Conservation (phyloP, 2,113 vertebrate genomes). For the Drymodes brunneopygia region DNA sequence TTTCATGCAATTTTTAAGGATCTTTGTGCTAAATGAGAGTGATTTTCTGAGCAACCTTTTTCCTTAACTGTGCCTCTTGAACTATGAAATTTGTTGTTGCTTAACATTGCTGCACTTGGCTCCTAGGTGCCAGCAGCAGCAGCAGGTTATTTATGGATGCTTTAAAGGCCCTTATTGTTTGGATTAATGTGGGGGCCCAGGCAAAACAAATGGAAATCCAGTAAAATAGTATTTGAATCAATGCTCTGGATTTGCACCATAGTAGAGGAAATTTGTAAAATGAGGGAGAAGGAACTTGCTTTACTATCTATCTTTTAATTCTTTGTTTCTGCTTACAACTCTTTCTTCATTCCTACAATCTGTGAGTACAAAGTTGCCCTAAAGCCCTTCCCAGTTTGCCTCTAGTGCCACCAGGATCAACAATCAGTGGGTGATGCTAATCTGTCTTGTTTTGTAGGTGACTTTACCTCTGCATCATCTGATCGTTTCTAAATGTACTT, state of each 20-base stretch:
- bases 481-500: not conserved
- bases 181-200: constrained; percentile 74
- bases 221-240: constrained; percentile 67
- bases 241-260: constrained; percentile 36
- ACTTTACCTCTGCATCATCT: constrained; percentile 1
- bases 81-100: constrained; percentile 83
- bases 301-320: not conserved
- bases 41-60: constrained; percentile 78
- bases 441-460: constrained; percentile 42
- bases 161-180: constrained; percentile 80
- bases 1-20: constrained; percentile 81
- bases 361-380: constrained; percentile 24
- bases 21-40: constrained; percentile 80
- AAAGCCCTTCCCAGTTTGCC: constrained; percentile 21
- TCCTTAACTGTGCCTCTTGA: constrained; percentile 80
- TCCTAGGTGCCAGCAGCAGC: constrained; percentile 77
- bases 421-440: constrained; percentile 7
- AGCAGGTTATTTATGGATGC: constrained; percentile 81
- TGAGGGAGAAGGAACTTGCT: not conserved
- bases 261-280: constrained; percentile 28
- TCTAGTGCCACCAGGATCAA: constrained; percentile 23
- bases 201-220: constrained; percentile 76
- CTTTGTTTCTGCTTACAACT: not conserved
- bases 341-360: not conserved
- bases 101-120: constrained; percentile 70